Conservation (phyloP, 2,797 vertebrate species). For the Tangara arthus region DNA sequence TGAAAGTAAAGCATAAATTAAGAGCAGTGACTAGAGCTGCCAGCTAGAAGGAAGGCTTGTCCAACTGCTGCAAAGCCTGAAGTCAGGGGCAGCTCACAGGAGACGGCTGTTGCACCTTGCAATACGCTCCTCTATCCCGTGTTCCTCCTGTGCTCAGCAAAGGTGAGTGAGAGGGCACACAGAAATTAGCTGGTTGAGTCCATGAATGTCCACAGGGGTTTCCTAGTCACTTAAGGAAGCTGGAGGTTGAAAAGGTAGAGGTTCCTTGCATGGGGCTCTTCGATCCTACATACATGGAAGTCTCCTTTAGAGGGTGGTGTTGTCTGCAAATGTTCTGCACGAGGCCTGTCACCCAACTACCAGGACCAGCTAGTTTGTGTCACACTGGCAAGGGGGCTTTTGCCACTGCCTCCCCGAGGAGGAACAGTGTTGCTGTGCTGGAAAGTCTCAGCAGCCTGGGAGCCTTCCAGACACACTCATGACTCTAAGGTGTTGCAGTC, state of each 20-base stretch:
- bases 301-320: conserved; percentile 36
- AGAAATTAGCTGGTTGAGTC: background rate
- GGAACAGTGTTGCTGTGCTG: background rate
- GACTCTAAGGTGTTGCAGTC: background rate
- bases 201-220: background rate
- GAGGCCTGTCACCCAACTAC: background rate
- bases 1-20: background rate
- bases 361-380: background rate
- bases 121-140: fast-evolving
- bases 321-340: background rate
- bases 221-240: background rate
- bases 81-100: background rate
- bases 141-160: background rate
- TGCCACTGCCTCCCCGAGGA: background rate
- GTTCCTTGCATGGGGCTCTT: background rate
- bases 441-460: background rate
- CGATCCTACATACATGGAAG: background rate
- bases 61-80: background rate
- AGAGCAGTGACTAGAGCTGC: background rate
- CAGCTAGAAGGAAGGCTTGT: background rate
- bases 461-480: background rate
- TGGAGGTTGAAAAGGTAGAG: background rate
- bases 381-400: background rate
- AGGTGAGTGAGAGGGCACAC: background rate
- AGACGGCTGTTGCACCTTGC: background rate